Conservation (phyloP, 2,797 vertebrate species). For the Corythornis leucogaster region DNA sequence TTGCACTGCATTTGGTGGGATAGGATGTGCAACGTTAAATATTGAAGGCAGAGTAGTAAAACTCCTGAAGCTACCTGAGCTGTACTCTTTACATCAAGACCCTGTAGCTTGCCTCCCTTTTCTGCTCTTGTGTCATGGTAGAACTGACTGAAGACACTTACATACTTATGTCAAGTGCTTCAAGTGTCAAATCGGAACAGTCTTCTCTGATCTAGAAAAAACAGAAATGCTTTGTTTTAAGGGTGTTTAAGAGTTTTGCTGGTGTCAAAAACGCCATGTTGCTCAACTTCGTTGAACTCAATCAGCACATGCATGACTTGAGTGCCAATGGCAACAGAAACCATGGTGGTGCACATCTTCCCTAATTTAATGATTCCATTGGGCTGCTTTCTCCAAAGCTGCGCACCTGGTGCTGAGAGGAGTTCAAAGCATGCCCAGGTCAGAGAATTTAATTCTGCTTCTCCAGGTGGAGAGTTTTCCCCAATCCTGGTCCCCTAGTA, state of each 20-base stretch:
- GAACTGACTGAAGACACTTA: neutral
- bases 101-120: neutral
- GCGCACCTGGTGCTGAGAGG: neutral
- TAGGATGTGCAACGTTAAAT: neutral
- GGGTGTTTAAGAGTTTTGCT: neutral
- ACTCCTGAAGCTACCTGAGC: neutral
- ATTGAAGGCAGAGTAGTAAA: neutral
- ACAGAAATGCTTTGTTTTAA: neutral
- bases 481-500: rapidly evolving
- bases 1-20: neutral
- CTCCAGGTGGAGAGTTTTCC: neutral
- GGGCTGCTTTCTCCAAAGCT: neutral
- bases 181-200: neutral
- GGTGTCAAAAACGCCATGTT: neutral
- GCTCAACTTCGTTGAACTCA: neutral
- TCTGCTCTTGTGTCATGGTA: neutral
- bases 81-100: rapidly evolving
- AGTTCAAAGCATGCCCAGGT: neutral
- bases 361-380: neutral
- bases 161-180: neutral
- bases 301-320: neutral
- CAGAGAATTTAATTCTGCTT: neutral
- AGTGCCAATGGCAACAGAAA: neutral
- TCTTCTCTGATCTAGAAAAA: neutral
- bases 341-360: neutral